Conservation (phyloP, 1,140 invertebrate species). For the Hypsibius dujardini region DNA sequence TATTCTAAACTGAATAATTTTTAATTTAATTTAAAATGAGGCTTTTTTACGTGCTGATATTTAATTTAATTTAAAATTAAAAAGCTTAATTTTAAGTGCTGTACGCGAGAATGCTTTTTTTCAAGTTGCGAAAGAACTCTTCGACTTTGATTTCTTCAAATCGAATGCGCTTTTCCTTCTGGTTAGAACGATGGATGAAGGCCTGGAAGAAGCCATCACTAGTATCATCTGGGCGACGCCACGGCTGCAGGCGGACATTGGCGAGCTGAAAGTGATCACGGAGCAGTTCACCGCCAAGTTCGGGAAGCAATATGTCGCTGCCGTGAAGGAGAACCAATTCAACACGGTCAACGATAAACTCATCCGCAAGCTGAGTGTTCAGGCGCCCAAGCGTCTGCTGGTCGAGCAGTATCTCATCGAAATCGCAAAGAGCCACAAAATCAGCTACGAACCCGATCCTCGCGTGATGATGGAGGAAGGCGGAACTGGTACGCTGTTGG, state of each 20-base stretch:
- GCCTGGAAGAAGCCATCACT: constrained; percentile 82
- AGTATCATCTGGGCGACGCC: constrained; percentile 91
- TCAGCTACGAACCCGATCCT: constrained; percentile 78
- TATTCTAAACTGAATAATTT: too few relatives aligned
- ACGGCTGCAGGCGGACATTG: constrained; percentile 40
- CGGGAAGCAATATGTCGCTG: constrained; percentile 65
- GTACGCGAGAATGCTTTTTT: not conserved
- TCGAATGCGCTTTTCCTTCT: not conserved
- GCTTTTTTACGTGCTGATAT: too few relatives aligned
- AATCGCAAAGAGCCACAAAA: constrained; percentile 84
- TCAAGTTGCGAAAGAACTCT: not conserved
- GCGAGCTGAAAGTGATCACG: constrained; percentile 74
- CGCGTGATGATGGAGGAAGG: constrained; percentile 63
- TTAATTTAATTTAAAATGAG: too few relatives aligned
- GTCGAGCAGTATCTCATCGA: constrained; percentile 89
- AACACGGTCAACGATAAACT: constrained; percentile 80
- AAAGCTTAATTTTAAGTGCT: not conserved
- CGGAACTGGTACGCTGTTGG: constrained; percentile 58
- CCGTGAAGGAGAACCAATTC: constrained; percentile 54
- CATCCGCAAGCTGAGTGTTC: constrained; percentile 83
- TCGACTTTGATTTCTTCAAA: constrained; percentile 18
- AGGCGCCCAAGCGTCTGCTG: constrained; percentile 82
- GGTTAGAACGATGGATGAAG: constrained; percentile 67
- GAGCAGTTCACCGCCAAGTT: constrained; percentile 80
- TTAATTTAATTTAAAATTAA: too few relatives aligned